Evolutionary conservation across 2,888 invertebrate genomes (phyloP), one percentile per base, ranked within the genome.

Genomic region (Acleris literana): DNA sequence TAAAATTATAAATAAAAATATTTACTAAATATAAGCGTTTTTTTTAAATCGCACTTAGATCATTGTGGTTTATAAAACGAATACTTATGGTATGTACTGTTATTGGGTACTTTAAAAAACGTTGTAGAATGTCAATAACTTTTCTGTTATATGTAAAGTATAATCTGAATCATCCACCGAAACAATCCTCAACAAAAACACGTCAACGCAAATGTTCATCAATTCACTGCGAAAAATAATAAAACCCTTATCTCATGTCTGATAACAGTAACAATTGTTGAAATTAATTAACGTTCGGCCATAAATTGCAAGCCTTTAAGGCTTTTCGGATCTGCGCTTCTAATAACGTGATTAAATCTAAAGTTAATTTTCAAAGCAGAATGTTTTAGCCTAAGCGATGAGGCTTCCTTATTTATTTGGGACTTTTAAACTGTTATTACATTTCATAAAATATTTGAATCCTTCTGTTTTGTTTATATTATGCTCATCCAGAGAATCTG

Each of bases 271-370:
- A 85, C 82, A 83, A 82, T 83, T 82, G 81, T 79, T 77, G 74
- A 85, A 87, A 87, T 87, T 88, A 88, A 88, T 88, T 86, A 86
- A 81, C 71, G 81, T 82, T 80, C 77, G 79, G 74, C 78, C 77
- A 82, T 86, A 86, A 87, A 86, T 88, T 46, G 17, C n/a, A 46
- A 46, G 46, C 59, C 57, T 61, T 60, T 60, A 48, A 60, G 29
- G 48, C 64, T 53, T 64, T 60, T 55, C 20, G 49, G 64, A 60
- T 54, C 55, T 54, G 43, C 29, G 29, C 25, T 51, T 20, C 51
- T 61, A 56, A 65, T 65, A 64, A 64, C 48, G 60, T 44, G 18
- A 55, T 43, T 55, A 43, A 61, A 65, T 20, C 20, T 29, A 51
- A 65, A 65, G 44, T 65, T 55, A 29, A 29, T 59, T 48, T 61